phyloP scores from a whole-genome alignment of 2,888 invertebrate genomes.

The Synergus umbraculus region DNA sequence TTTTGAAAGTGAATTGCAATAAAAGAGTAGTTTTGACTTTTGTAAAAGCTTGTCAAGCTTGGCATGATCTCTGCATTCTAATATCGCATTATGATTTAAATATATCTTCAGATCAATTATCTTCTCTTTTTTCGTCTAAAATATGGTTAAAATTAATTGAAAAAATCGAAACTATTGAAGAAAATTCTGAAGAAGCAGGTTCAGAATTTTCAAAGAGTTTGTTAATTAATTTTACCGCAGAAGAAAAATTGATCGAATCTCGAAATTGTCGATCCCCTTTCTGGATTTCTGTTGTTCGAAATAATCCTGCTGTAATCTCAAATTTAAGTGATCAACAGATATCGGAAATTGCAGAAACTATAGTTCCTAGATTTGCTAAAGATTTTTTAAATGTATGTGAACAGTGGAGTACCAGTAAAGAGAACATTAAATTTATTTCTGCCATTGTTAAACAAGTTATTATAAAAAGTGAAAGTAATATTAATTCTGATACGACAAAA shows the following conservation, averaged over 20 bases:
- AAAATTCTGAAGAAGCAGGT: constrained; percentile 6
- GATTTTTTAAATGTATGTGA: neutral
- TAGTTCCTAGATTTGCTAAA: neutral
- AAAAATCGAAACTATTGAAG: constrained; percentile 28
- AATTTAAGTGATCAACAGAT: constrained; percentile 14
- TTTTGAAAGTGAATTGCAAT: neutral
- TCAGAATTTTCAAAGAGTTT: constrained; percentile 7
- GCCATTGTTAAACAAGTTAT: constrained; percentile 6
- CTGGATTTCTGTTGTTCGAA: constrained; percentile 21
- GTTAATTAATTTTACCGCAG: constrained; percentile 1
- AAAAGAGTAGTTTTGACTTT: constrained; percentile 25
- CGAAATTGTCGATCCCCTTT: neutral
- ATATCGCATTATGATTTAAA: constrained; percentile 13
- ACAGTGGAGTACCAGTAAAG: constrained; percentile 9
- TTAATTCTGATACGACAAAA: constrained; percentile 8
- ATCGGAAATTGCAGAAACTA: neutral
- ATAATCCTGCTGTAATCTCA: neutral
- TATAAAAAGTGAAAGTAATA: neutral
- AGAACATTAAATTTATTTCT: neutral
- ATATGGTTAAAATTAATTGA: constrained; percentile 10
- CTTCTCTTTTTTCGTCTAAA: constrained; percentile 12
- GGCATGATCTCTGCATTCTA: constrained; percentile 25
- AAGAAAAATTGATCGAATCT: neutral
- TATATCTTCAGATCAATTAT: neutral
- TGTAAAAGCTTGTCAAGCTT: constrained; percentile 31